A percentile compares a stretch with the other conserved stretches of the same genome.
phyloP scores from a whole-genome alignment of 2,888 invertebrate species.

The Synanthedon andrenaeformis region DNA sequence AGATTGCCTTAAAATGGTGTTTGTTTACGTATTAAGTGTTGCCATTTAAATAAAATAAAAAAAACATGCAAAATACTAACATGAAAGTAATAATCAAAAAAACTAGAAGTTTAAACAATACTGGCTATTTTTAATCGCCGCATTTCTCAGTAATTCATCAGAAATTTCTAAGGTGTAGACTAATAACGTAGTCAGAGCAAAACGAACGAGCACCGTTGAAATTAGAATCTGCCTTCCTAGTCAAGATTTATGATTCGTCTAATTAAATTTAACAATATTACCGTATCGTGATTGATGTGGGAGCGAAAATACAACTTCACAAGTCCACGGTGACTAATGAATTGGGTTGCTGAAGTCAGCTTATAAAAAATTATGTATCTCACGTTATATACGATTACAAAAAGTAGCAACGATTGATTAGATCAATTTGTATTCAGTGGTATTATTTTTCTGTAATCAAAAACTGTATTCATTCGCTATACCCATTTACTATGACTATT shows the following conservation, averaged over 20 bases:
- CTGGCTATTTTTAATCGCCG: no score
- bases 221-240: constrained; percentile 21
- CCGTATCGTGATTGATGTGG: constrained; percentile 30
- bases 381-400: not conserved
- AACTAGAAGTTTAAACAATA: no score
- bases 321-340: constrained; percentile 16
- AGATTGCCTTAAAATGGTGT: no score
- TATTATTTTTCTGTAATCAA: not conserved
- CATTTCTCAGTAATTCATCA: no score
- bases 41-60: no score
- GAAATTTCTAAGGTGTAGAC: not conserved
- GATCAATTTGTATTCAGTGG: not conserved
- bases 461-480: no score
- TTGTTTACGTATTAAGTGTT: no score
- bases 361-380: not conserved
- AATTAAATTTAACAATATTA: constrained; percentile 30
- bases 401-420: not conserved
- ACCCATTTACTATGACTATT: no score
- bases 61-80: no score
- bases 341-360: not conserved
- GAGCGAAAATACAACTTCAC: constrained; percentile 16
- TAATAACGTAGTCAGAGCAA: not conserved
- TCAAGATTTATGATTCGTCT: constrained; percentile 30
- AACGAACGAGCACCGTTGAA: constrained; percentile 5
- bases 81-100: no score